A percentile compares a stretch with the other conserved stretches of the same genome.
Conservation (phyloP, 2,113 vertebrate species). For the Sardina pilchardus region DNA sequence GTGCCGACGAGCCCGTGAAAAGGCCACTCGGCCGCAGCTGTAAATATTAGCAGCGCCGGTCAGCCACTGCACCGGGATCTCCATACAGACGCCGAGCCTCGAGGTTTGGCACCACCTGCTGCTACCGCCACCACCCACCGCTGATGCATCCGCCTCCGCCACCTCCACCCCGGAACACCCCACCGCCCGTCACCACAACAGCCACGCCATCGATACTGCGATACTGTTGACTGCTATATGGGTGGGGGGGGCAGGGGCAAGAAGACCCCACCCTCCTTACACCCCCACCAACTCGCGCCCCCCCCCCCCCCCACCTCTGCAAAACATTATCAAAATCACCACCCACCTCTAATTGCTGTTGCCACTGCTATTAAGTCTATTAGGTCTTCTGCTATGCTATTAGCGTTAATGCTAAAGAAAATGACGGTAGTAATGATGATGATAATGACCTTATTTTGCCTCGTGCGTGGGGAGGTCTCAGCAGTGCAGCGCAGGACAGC, state of each 20-base stretch:
- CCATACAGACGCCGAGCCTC: background rate
- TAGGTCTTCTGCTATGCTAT: slow-evolving; percentile 19
- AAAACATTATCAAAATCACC: slow-evolving; percentile 4
- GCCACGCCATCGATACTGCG: background rate
- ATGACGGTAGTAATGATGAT: slow-evolving; percentile 37
- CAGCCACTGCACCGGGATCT: background rate
- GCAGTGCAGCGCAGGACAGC: background rate
- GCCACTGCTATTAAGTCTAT: slow-evolving; percentile 33
- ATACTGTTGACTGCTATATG: background rate
- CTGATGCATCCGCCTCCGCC: background rate
- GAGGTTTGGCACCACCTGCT: background rate
- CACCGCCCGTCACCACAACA: background rate
- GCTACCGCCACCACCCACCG: background rate
- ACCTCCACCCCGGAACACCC: background rate
- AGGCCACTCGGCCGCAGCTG: background rate
- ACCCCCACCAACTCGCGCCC: no score
- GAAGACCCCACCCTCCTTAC: background rate
- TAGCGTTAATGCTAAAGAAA: slow-evolving; percentile 38
- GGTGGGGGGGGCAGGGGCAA: background rate
- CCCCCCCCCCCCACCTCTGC: background rate
- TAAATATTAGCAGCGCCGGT: background rate
- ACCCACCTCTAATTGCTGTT: slow-evolving; percentile 16
- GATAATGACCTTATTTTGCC: slow-evolving; percentile 34
- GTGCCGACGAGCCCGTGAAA: background rate
- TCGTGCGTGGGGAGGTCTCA: slow-evolving; percentile 26